These are phyloP conservation scores for Rhinopomastus cyanomelas DNA, from an alignment of 2,113 vertebrate genomes.

Conservation along the genomic window DNA sequence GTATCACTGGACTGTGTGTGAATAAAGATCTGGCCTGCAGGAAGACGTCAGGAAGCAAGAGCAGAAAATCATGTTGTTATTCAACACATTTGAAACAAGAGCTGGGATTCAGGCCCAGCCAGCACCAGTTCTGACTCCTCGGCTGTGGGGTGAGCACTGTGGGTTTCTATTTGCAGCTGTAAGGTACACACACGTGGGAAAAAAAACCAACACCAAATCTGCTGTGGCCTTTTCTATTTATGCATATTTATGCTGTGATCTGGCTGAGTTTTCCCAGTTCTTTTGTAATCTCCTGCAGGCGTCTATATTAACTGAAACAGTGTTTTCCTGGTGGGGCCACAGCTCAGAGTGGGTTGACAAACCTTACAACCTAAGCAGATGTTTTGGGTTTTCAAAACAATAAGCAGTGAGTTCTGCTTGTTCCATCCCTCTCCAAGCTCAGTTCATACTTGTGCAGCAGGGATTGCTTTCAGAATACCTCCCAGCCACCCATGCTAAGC, in stretches of 20 bases:
- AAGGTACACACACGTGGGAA: neutral
- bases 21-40: slow-evolving; percentile 15
- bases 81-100: neutral
- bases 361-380: slow-evolving; percentile 49
- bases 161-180: neutral
- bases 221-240: neutral
- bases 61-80: neutral
- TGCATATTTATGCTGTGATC: neutral
- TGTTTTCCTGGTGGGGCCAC: neutral
- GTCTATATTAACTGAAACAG: neutral
- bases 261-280: neutral
- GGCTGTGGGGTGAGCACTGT: neutral
- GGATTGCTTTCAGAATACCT: slow-evolving; percentile 19
- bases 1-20: neutral
- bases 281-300: neutral
- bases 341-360: slow-evolving; percentile 11
- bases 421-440: neutral
- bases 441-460: neutral
- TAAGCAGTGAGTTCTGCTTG: slow-evolving; percentile 11
- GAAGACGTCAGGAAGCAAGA: neutral
- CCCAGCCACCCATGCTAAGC: slow-evolving; percentile 22
- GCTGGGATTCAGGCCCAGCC: neutral
- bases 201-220: neutral
- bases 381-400: neutral
- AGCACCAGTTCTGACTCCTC: neutral